Conservation (phyloP, 2,113 vertebrate species). For the Thermophis baileyi region DNA sequence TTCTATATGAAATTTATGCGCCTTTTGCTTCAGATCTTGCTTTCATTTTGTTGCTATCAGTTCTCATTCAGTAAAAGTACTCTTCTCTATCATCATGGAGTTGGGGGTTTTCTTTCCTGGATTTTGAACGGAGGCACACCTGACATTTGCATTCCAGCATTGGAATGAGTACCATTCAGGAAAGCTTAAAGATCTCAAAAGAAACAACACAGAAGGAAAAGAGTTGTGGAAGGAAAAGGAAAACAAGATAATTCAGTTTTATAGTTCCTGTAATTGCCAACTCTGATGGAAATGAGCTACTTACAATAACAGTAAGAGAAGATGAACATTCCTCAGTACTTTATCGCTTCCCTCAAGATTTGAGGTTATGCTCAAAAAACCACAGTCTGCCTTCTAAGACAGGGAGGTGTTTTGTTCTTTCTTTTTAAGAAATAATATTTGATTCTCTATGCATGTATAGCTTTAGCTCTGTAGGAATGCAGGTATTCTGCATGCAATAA, state of each 20-base stretch:
- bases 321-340: neutral
- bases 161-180: neutral
- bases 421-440: conserved; percentile 11
- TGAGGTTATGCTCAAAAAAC: neutral
- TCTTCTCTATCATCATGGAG: too few species aligned
- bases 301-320: neutral
- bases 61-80: too few species aligned
- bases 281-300: neutral
- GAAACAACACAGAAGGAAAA: neutral
- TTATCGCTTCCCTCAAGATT: neutral
- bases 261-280: neutral
- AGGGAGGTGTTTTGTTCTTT: conserved; percentile 19
- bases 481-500: neutral
- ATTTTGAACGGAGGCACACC: too few species aligned
- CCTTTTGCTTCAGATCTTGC: too few species aligned
- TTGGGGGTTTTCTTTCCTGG: too few species aligned
- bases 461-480: neutral
- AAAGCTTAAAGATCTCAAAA: neutral
- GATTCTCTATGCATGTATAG: neutral
- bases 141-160: neutral
- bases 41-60: too few species aligned
- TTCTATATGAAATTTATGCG: too few species aligned
- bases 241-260: neutral
- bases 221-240: neutral
- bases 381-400: neutral